These are phyloP conservation scores for Toxonevra muliebris DNA, from an alignment of 2,888 invertebrate genomes.

Conservation along the genomic window DNA sequence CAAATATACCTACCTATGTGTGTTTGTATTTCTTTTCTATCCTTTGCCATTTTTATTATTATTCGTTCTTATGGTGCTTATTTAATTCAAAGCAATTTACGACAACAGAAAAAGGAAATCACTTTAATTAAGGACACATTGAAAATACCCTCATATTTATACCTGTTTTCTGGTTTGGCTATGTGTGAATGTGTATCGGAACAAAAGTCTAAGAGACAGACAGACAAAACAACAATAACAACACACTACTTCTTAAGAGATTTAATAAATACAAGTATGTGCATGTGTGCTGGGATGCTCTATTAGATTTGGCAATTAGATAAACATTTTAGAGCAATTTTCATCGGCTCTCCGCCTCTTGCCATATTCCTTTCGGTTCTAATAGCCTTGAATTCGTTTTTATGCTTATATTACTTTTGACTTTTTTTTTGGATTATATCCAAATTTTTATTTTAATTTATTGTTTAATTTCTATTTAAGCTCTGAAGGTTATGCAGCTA, in stretches of 20 bases:
- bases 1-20: neutral
- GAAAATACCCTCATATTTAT: conserved; percentile 16
- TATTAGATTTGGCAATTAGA: conserved; percentile 24
- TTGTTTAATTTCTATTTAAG: no score
- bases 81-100: conserved; percentile 7
- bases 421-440: no score
- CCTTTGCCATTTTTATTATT: neutral
- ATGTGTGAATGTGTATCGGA: neutral
- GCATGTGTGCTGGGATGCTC: neutral
- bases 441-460: no score
- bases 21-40: neutral
- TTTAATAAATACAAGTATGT: neutral
- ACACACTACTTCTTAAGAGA: no score
- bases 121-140: conserved; percentile 41
- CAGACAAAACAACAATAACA: no score
- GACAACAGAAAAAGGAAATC: conserved; percentile 33
- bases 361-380: neutral
- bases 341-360: no score
- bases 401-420: no score
- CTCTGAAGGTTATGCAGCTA: no score
- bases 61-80: conserved; percentile 4
- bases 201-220: no score
- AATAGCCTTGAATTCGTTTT: conserved; percentile 13
- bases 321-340: conserved; percentile 16
- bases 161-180: neutral